Base-by-base conservation (phyloP, 2,797 vertebrate genomes). In the Novumbra hubbsi region DNA sequence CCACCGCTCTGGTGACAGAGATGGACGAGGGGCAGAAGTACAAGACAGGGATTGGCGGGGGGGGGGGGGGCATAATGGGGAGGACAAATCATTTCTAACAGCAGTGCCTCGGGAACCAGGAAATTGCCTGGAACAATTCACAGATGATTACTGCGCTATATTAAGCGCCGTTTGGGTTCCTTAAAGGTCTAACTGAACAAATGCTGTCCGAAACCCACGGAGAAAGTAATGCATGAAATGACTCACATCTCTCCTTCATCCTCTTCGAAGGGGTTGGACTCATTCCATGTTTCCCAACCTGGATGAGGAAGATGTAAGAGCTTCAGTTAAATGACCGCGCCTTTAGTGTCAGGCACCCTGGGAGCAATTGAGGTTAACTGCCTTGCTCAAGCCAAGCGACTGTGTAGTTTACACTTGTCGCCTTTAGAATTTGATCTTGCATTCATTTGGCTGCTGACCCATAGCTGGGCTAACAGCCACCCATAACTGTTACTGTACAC, bases 221-320 rank as follows among this genome's bases (percentile, higher is more conserved):
- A 30, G 1, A 49, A n/a, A 8, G 14, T n/a, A 41, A 41, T n/a
- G 9, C 32, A 19, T 19, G 30, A 21, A 6, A 27, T 8, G 0
- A 84, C 92, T 86, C 76, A 94, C 94, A 86, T 84, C 70, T 92
- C 89, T 19, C 88, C 60, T 0, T 92, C 82, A 0, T 88, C 83
- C 0, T 90, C 30, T 69, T 91, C 77, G 64, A 82, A 81, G 45
- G 81, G 68, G 63, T 75, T 86, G 0, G 83, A 71, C 71, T 89
- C 83, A 3, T 89, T 94, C 92, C 93, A 94, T 55, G 91, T 84
- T 0, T 83, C 80, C 93, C 93, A 94, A 24, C 90, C 93, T 94
- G 16, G 14, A 8, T 0, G 16, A 45, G 60, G 28, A 0, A 1
- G 65, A 14, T 30, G 1, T 17, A n/a, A 12, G 4, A 50, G 28